Conservation (phyloP, 2,113 vertebrate species). For the Alethe diademata region DNA sequence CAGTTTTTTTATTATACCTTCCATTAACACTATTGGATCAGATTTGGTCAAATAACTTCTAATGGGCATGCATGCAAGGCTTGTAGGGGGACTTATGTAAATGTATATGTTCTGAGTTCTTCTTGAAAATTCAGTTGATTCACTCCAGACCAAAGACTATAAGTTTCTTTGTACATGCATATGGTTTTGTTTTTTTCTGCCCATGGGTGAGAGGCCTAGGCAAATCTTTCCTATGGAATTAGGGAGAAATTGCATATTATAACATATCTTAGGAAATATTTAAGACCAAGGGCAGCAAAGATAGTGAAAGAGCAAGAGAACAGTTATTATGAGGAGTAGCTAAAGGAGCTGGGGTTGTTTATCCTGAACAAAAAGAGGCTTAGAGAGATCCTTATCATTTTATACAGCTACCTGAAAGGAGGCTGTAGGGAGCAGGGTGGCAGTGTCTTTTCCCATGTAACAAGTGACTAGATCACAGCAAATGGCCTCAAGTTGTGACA, state of each 20-base stretch:
- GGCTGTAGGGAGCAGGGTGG: neutral
- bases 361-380: neutral
- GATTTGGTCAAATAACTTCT: neutral
- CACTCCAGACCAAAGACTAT: neutral
- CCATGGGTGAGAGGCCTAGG: neutral
- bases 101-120: neutral
- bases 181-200: neutral
- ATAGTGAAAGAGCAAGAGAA: neutral
- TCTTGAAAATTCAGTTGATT: neutral
- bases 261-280: neutral
- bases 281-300: neutral
- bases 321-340: neutral
- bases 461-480: neutral
- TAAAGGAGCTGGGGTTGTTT: neutral
- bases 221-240: neutral
- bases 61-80: neutral
- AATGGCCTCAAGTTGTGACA: neutral
- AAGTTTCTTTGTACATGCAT: neutral
- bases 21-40: neutral
- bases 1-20: neutral
- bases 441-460: neutral
- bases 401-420: neutral
- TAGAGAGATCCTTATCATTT: too few species aligned
- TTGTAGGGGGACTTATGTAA: neutral
- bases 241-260: neutral